Evolutionary conservation across 2,113 vertebrate genomes (phyloP).

Genomic region (Pelvicachromis taeniatus): DNA sequence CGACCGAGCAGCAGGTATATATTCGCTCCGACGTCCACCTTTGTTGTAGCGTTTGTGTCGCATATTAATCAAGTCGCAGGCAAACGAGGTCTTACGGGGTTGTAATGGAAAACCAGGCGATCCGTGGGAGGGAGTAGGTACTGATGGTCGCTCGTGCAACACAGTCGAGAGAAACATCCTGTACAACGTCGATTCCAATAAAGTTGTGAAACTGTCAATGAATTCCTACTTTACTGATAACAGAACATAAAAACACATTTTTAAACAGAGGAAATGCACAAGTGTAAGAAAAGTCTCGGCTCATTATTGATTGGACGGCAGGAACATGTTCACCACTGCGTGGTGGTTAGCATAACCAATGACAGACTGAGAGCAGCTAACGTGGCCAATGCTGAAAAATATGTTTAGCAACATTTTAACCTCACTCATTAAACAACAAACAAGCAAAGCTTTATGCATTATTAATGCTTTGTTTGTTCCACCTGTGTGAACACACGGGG

Average conservation of each 20-base stretch:
- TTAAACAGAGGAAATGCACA: rapidly evolving
- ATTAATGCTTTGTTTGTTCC: neutral
- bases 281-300: neutral
- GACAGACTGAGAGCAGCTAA: neutral
- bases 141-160: neutral
- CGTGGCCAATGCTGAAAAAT: rapidly evolving
- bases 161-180: neutral
- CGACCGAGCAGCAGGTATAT: rapidly evolving
- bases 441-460: too few relatives aligned
- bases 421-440: neutral
- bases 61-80: neutral
- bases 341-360: neutral
- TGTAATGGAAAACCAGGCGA: neutral
- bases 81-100: neutral
- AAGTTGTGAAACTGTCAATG: rapidly evolving
- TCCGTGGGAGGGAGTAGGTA: neutral
- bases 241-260: neutral
- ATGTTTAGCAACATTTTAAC: rapidly evolving
- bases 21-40: neutral
- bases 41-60: neutral
- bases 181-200: neutral
- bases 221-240: neutral
- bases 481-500: neutral
- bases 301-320: rapidly evolving
- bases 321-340: neutral